phyloP scores from a whole-genome alignment of 2,113 vertebrate species.

The Falco punctatus region DNA sequence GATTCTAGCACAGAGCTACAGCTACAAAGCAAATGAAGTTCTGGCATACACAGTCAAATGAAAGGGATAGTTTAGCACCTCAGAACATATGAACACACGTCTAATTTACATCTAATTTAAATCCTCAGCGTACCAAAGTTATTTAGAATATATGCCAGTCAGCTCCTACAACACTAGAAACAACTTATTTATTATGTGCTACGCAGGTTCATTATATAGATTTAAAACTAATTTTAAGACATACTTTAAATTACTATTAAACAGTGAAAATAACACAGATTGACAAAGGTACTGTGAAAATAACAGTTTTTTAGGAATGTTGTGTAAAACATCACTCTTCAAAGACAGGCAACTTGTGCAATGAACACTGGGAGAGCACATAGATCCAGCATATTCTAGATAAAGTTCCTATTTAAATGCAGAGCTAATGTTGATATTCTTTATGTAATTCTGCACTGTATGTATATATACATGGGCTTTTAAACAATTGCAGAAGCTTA shows the following conservation, averaged over 20 bases:
- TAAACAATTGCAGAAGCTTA: background rate
- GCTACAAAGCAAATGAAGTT: background rate
- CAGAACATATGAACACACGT: background rate
- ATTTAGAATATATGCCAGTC: background rate
- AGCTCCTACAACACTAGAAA: background rate
- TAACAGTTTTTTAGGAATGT: background rate
- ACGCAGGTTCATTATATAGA: background rate
- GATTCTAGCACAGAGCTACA: background rate
- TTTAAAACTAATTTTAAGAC: background rate
- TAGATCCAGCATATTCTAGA: background rate
- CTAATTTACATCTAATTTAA: background rate
- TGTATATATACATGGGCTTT: background rate
- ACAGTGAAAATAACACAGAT: background rate
- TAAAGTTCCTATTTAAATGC: background rate
- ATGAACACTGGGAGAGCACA: background rate
- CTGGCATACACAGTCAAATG: background rate
- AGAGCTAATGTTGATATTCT: background rate
- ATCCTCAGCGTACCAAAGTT: background rate
- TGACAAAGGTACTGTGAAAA: background rate
- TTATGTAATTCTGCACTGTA: background rate
- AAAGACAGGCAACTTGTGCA: background rate
- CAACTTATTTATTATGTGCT: background rate
- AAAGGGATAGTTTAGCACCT: background rate
- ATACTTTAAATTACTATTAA: background rate
- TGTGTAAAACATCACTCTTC: background rate